Evolutionary conservation across 2,888 invertebrate genomes (phyloP).

Genomic region (Oscheius sp.): DNA sequence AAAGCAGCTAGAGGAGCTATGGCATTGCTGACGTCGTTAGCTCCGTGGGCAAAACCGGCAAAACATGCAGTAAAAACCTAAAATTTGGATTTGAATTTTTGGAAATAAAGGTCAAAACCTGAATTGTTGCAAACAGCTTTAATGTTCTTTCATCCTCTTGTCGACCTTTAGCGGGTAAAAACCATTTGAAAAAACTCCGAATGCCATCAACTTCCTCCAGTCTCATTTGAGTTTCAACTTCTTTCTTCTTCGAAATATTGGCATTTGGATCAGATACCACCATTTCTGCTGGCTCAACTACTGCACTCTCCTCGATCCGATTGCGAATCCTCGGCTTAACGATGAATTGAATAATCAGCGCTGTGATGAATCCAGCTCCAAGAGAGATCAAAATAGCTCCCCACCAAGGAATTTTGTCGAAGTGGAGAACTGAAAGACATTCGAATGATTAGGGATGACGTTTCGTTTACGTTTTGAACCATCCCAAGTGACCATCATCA

Average conservation of each 20-base stretch:
- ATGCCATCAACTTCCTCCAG: conserved; percentile 19
- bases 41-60: conserved; percentile 95
- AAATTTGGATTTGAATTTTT: conserved; percentile 75
- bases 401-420: conserved; percentile 86
- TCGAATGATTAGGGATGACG: too few relatives aligned
- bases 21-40: conserved; percentile 96
- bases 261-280: neutral
- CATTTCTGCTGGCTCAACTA: neutral
- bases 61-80: conserved; percentile 96
- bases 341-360: conserved; percentile 57
- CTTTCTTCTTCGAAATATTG: conserved; percentile 5
- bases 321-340: conserved; percentile 52
- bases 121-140: conserved; percentile 86
- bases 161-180: conserved; percentile 50
- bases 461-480: conserved; percentile 80
- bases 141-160: conserved; percentile 51
- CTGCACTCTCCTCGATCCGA: conserved; percentile 59
- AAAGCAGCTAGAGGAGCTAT: conserved; percentile 94
- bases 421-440: conserved; percentile 79
- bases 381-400: conserved; percentile 76
- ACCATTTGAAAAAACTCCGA: conserved; percentile 45
- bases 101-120: conserved; percentile 76
- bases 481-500: conserved; percentile 90
- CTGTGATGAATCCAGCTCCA: conserved; percentile 77
- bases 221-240: conserved; percentile 13